These are phyloP conservation scores for Neodiprion pinetum DNA, from an alignment of 1,140 invertebrate genomes.

Conservation along the genomic window DNA sequence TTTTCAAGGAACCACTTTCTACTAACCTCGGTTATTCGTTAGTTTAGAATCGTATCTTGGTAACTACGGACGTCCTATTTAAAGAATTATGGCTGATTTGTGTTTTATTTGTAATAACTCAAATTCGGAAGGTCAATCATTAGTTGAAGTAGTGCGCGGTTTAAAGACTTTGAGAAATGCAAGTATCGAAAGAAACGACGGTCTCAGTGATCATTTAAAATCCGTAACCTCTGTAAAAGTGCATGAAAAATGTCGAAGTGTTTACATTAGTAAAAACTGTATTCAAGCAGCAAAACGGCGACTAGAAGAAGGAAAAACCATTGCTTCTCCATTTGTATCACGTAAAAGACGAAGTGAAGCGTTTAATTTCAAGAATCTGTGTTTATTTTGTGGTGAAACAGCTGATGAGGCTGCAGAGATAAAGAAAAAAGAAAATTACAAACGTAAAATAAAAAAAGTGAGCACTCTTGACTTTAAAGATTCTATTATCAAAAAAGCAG, in stretches of 20 bases:
- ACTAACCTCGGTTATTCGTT: conserved; percentile 4
- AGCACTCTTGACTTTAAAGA: conserved; percentile 37
- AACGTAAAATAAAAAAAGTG: conserved; percentile 43
- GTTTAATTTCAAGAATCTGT: conserved; percentile 30
- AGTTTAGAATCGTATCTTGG: conserved; percentile 25
- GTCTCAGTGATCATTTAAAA: conserved; percentile 20
- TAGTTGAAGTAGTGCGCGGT: neutral
- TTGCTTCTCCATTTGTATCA: conserved; percentile 30
- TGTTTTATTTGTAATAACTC: too few species aligned
- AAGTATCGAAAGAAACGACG: conserved; percentile 26
- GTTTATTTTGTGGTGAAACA: conserved; percentile 34
- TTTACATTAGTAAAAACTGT: conserved; percentile 36
- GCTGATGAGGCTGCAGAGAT: conserved; percentile 38
- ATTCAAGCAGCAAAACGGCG: conserved; percentile 30
- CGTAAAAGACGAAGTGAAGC: conserved; percentile 43
- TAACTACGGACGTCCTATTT: conserved; percentile 33
- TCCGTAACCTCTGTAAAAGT: conserved; percentile 29
- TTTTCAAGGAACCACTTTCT: neutral
- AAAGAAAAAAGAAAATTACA: conserved; percentile 45
- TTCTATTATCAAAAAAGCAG: conserved; percentile 31
- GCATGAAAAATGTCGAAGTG: conserved; percentile 33
- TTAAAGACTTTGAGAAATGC: too few species aligned
- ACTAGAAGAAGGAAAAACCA: conserved; percentile 29
- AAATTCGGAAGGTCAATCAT: too few species aligned
- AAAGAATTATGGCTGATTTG: conserved; percentile 25